Evolutionary conservation across 1,140 invertebrate genomes (phyloP).

Genomic region (Cataglyphis hispanica): DNA sequence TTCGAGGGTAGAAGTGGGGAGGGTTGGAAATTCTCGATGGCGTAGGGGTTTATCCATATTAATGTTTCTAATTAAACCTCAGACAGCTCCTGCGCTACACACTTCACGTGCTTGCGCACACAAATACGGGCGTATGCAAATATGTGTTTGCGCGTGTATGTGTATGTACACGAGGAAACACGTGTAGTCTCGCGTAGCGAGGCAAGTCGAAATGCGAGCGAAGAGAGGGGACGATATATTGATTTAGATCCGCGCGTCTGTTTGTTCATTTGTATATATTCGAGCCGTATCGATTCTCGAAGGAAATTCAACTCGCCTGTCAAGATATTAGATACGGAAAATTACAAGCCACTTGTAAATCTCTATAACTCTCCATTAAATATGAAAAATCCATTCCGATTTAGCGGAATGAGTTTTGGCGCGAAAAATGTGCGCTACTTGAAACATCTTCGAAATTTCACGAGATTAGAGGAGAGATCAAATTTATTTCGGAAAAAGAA

Average conservation of each 20-base stretch:
- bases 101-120: background rate
- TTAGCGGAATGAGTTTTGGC: background rate
- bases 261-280: constrained; percentile 16
- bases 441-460: background rate
- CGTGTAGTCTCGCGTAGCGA: constrained; percentile 25
- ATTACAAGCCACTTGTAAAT: background rate
- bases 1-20: background rate
- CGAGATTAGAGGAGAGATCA: background rate
- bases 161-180: background rate
- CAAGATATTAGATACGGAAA: background rate
- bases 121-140: no score
- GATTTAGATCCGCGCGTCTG: constrained; percentile 6
- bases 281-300: background rate
- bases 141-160: background rate
- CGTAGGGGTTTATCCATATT: constrained; percentile 76
- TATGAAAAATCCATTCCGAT: background rate
- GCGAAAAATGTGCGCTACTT: background rate
- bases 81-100: constrained; percentile 49
- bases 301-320: background rate
- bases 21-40: constrained; percentile 29
- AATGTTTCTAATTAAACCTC: constrained; percentile 78
- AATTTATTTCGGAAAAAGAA: background rate
- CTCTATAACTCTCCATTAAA: background rate
- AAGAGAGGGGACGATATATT: constrained; percentile 3
- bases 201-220: background rate